Evolutionary conservation across 2,113 vertebrate species (phyloP).

Genomic region (Syrrhaptes paradoxus): DNA sequence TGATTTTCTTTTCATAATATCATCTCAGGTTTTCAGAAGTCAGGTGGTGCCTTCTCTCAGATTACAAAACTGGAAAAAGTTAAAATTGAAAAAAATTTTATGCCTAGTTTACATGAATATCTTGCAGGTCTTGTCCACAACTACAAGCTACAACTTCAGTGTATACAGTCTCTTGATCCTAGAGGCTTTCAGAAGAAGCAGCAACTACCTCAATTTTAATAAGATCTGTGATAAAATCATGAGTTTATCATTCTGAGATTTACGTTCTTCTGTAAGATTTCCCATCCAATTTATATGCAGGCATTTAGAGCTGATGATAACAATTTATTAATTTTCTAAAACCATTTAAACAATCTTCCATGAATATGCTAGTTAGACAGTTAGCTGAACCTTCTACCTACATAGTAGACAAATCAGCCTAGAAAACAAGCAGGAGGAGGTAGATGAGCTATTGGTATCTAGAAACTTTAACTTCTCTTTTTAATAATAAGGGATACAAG

Average conservation of each 20-base stretch:
- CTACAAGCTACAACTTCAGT: background rate
- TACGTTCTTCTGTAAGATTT: background rate
- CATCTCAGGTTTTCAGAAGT: background rate
- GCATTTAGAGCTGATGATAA: background rate
- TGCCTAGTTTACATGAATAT: fast-evolving
- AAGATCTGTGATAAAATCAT: background rate
- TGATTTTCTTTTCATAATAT: background rate
- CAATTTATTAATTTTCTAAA: background rate
- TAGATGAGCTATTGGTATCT: background rate
- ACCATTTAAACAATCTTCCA: background rate
- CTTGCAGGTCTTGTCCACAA: background rate
- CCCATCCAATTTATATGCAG: background rate
- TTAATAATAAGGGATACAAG: background rate
- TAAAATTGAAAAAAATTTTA: background rate
- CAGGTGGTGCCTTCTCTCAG: background rate
- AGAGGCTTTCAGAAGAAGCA: background rate
- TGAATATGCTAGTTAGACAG: background rate
- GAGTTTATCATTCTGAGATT: background rate
- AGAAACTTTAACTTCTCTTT: background rate
- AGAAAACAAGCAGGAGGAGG: background rate
- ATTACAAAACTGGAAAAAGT: background rate
- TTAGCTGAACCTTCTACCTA: background rate
- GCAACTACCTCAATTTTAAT: background rate
- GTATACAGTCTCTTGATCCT: background rate
- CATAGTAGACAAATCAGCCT: background rate